A percentile compares a stretch with the other conserved stretches of the same genome.
Evolutionary conservation across 2,888 invertebrate species (phyloP).

Genomic region (Drosophila dives): DNA sequence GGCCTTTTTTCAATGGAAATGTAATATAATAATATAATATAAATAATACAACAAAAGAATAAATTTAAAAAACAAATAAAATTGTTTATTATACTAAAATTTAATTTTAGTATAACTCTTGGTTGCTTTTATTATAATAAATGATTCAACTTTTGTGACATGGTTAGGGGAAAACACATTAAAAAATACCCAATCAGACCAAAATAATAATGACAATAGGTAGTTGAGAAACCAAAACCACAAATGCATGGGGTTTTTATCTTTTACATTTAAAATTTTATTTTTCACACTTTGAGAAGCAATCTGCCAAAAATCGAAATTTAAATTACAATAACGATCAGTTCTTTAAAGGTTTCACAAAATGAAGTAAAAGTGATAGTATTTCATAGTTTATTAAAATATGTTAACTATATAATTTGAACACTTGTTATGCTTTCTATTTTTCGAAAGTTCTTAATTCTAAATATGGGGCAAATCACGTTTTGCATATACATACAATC

Average conservation of each 20-base stretch:
- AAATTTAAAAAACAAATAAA: neutral
- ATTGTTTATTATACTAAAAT: neutral
- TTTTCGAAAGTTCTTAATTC: conserved; percentile 5
- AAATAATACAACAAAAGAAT: neutral
- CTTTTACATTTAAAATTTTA: neutral
- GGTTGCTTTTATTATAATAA: neutral
- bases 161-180: neutral
- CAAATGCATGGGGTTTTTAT: neutral
- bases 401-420: neutral
- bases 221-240: neutral
- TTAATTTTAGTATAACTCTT: neutral
- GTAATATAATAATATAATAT: neutral
- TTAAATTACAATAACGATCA: too few relatives aligned
- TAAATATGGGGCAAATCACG: neutral
- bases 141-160: neutral
- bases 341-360: too few relatives aligned
- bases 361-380: neutral
- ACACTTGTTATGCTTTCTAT: neutral
- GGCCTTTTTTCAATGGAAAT: neutral
- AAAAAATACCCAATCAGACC: neutral
- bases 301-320: neutral
- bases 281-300: neutral
- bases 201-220: neutral
- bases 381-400: too few relatives aligned
- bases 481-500: neutral